Conservation (phyloP, 2,113 vertebrate species). For the Origma solitaria region DNA sequence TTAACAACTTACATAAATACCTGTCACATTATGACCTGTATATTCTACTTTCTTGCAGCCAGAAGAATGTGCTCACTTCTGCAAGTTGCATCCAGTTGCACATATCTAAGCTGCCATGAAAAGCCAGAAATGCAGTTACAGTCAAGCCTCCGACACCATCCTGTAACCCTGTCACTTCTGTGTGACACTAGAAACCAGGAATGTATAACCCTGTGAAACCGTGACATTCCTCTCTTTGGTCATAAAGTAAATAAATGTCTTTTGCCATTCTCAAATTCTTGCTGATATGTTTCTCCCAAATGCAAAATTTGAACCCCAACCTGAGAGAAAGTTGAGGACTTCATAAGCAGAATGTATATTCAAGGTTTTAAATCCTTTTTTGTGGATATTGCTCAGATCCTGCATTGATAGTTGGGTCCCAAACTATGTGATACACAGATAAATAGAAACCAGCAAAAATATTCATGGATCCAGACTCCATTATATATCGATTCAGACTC, state of each 20-base stretch:
- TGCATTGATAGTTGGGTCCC: not conserved
- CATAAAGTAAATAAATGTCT: not conserved
- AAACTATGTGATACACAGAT: not conserved
- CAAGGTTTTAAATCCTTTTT: not conserved
- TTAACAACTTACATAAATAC: not conserved
- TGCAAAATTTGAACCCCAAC: not conserved
- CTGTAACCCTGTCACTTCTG: not conserved
- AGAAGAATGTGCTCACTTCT: not conserved
- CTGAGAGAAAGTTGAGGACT: not conserved
- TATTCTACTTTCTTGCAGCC: not conserved
- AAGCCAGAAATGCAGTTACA: not conserved
- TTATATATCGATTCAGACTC: not conserved
- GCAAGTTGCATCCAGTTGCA: not conserved
- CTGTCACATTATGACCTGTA: not conserved
- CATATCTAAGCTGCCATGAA: not conserved
- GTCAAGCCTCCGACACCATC: not conserved
- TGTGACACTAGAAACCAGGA: not conserved
- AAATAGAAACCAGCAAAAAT: constrained; percentile 13
- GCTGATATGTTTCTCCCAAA: not conserved
- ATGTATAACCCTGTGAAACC: not conserved
- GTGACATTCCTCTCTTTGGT: not conserved
- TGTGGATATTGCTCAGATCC: not conserved
- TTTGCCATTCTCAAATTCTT: not conserved
- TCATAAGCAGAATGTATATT: not conserved
- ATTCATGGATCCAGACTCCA: constrained; percentile 14